Conservation (phyloP, 2,113 vertebrate species). For the Antechinus flavipes region DNA sequence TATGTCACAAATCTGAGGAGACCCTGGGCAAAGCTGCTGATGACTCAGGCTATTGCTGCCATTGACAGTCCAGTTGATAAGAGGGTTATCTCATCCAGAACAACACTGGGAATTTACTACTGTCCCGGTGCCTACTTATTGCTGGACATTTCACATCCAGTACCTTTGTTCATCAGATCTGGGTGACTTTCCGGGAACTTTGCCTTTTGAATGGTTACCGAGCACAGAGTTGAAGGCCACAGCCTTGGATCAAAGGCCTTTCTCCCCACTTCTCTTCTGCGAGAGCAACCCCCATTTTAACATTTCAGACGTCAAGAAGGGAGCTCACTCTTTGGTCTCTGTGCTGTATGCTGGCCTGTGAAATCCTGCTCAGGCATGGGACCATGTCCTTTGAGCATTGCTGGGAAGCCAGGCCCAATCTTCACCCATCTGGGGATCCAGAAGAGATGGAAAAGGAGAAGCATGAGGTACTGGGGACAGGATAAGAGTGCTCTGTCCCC, state of each 20-base stretch:
- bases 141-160: background rate
- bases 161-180: background rate
- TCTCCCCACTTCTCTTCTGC: background rate
- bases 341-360: background rate
- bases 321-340: background rate
- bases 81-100: background rate
- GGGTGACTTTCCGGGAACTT: background rate
- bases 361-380: constrained; percentile 86
- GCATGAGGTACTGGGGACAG: constrained; percentile 92
- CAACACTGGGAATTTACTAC: background rate
- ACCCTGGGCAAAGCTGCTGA: background rate
- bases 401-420: constrained; percentile 91
- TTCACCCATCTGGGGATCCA: constrained; percentile 91
- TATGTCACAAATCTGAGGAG: background rate
- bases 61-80: background rate
- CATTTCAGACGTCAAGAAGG: background rate
- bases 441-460: constrained; percentile 95
- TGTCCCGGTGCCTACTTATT: background rate
- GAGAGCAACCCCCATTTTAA: background rate
- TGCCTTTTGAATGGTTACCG: background rate
- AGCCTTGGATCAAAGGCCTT: background rate
- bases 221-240: background rate
- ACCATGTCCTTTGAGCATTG: constrained; percentile 92
- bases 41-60: background rate
- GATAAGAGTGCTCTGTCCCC: constrained; percentile 90